phyloP scores from a whole-genome alignment of 2,113 vertebrate species.

The Heliornis fulica region DNA sequence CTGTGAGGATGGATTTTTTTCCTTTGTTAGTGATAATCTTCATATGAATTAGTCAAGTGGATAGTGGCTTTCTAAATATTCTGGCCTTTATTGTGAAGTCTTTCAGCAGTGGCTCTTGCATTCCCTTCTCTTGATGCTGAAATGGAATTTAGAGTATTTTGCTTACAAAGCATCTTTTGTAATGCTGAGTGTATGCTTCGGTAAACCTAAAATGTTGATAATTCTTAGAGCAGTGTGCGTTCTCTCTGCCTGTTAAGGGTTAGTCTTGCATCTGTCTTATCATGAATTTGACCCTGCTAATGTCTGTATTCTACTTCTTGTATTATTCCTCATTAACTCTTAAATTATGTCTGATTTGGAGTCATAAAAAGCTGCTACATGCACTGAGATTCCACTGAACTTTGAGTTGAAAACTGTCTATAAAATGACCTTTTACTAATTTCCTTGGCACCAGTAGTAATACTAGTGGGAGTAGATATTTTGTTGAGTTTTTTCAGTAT shows the following conservation, averaged over 20 bases:
- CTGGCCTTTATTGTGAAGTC: neutral
- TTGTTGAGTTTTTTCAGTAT: neutral
- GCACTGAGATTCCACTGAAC: neutral
- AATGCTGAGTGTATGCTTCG: neutral
- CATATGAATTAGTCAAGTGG: neutral
- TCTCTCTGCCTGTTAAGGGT: neutral
- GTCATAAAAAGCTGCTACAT: neutral
- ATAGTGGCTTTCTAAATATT: neutral
- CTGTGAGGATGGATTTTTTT: neutral
- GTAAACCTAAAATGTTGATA: neutral
- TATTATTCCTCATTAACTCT: constrained; percentile 25
- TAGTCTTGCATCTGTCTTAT: neutral
- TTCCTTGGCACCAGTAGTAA: neutral
- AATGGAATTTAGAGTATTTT: neutral
- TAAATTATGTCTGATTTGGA: neutral
- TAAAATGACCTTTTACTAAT: neutral
- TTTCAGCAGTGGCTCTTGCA: neutral
- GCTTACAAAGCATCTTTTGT: neutral
- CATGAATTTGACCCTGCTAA: neutral
- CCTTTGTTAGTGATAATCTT: neutral
- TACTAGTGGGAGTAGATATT: neutral
- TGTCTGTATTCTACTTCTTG: neutral
- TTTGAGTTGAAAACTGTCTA: neutral
- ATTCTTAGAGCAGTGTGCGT: neutral
- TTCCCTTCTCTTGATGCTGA: neutral